Conservation (phyloP, 2,113 vertebrate species). For the Sprattus sprattus region DNA sequence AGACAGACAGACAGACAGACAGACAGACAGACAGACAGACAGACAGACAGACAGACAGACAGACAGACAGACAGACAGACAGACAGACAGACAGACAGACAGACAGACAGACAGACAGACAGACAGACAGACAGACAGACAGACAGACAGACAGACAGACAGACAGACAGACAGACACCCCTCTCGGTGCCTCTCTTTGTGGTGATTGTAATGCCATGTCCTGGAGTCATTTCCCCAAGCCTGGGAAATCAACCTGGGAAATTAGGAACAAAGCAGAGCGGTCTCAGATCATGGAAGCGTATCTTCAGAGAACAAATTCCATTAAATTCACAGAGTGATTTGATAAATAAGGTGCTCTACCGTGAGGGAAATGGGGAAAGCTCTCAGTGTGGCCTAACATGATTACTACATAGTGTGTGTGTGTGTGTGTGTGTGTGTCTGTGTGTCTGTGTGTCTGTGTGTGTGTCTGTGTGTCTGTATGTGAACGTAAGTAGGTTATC, state of each 20-base stretch:
- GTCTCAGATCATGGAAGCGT: slow-evolving; percentile 24
- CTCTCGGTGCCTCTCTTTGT: not conserved
- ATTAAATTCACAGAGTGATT: not conserved
- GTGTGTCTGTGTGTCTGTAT: no score
- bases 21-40: no score
- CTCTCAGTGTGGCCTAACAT: not conserved
- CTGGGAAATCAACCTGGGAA: slow-evolving; percentile 24
- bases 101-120: not conserved
- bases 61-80: no score
- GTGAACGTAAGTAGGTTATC: not conserved
- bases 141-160: not conserved
- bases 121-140: not conserved
- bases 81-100: not conserved
- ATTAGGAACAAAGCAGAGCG: slow-evolving; percentile 17
- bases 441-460: no score
- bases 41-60: no score
- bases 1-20: no score
- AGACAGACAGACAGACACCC: not conserved
- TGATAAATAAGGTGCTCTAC: slow-evolving; percentile 13
- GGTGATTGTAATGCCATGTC: not conserved
- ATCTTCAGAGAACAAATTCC: slow-evolving; percentile 18
- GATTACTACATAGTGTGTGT: not conserved
- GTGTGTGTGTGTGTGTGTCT: not conserved
- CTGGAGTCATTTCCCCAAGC: not conserved
- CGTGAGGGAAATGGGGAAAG: not conserved